A percentile compares a stretch with the other conserved stretches of the same genome.
Evolutionary conservation across 2,888 invertebrate genomes (phyloP).

Genomic region (Ophion ventricosus): DNA sequence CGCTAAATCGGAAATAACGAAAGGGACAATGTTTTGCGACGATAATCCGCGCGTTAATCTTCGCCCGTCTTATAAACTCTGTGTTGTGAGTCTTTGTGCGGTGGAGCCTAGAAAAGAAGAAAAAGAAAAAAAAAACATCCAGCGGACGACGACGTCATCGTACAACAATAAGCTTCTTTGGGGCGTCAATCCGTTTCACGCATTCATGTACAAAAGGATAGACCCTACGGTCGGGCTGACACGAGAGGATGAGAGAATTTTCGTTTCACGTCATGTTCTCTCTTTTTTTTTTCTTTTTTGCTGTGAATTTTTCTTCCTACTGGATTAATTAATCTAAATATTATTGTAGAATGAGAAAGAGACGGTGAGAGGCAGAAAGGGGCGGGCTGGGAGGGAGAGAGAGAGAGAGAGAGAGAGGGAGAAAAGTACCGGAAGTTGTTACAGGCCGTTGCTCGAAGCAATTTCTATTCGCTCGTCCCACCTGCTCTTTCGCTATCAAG

Average conservation of each 20-base stretch:
- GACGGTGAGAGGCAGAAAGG: not conserved
- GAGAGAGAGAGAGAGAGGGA: conserved; percentile 3
- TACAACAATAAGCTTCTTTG: conserved; percentile 56
- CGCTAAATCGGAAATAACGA: conserved; percentile 17
- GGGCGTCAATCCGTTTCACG: conserved; percentile 49
- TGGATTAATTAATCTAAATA: conserved; percentile 49
- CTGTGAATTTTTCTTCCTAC: conserved; percentile 18
- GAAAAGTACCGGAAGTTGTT: conserved; percentile 53
- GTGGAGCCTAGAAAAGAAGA: not conserved
- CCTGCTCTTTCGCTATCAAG: conserved; percentile 41
- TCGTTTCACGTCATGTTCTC: conserved; percentile 12
- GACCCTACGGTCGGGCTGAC: not conserved
- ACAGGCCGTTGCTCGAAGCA: conserved; percentile 42
- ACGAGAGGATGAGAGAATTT: conserved; percentile 31
- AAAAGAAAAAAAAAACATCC: conserved; percentile 7
- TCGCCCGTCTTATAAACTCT: not conserved
- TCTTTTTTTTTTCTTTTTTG: not conserved
- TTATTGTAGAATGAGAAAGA: conserved; percentile 37
- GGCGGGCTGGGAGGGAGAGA: not conserved
- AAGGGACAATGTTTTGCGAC: conserved; percentile 11
- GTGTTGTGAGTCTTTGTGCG: conserved; percentile 7
- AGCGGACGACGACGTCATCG: not conserved
- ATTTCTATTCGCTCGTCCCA: conserved; percentile 51
- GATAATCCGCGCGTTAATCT: conserved; percentile 36
- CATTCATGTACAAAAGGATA: conserved; percentile 11